Conservation (phyloP, 2,113 vertebrate species). For the Podarcis cretensis region DNA sequence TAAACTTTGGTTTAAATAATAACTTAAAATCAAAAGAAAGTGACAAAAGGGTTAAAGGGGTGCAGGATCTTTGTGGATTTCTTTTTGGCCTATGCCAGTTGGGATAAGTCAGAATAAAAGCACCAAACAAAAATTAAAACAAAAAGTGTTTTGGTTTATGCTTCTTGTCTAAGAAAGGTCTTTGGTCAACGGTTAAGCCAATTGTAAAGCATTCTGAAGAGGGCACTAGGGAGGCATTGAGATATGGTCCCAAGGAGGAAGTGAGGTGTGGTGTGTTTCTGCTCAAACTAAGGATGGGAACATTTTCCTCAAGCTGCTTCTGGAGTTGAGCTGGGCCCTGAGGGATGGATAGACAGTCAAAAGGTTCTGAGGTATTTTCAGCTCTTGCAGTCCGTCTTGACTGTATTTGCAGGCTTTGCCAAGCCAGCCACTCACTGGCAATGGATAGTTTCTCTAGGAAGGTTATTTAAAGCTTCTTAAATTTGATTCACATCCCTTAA, state of each 20-base stretch:
- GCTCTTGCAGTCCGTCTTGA: not conserved
- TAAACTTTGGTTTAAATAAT: conserved; percentile 75
- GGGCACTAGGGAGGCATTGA: not conserved
- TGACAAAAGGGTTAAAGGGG: not conserved
- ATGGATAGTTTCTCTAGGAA: not conserved
- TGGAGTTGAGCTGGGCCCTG: not conserved
- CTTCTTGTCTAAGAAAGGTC: conserved; percentile 72
- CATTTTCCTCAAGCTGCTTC: not conserved
- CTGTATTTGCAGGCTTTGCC: not conserved
- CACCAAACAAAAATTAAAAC: conserved; percentile 62
- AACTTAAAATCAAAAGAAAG: conserved; percentile 63
- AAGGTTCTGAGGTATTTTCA: conserved; percentile 5
- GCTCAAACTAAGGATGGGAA: not conserved
- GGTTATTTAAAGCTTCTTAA: not conserved
- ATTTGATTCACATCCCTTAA: conserved; percentile 1
- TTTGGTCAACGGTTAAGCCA: conserved; percentile 68
- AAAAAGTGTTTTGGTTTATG: conserved; percentile 66
- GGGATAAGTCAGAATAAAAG: not conserved
- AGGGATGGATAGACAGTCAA: not conserved
- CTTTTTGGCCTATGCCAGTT: conserved; percentile 7
- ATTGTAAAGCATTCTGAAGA: conserved; percentile 24
- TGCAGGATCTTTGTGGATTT: not conserved
- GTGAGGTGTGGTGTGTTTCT: not conserved
- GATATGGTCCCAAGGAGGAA: not conserved
- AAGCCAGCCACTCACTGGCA: not conserved